Evolutionary conservation across 2,113 vertebrate genomes (phyloP), one percentile per base, ranked within the genome.

Genomic region (Cryptotis parvus): DNA sequence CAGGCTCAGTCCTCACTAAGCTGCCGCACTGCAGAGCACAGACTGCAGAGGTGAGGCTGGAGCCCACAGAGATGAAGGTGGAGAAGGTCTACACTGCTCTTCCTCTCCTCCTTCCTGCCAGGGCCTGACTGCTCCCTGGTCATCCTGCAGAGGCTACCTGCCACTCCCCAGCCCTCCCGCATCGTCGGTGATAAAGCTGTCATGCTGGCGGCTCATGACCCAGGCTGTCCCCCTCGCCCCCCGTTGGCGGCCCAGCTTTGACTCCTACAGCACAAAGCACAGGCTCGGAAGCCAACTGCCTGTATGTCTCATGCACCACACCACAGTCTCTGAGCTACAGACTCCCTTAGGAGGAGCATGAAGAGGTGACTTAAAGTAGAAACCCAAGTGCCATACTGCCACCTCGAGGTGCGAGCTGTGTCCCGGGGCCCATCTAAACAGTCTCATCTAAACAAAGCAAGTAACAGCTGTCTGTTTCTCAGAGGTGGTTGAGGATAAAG

Each of bases 1-100:
- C 58, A 84, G 43, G 86, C 69, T 69, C 39, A n/a, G 45, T 31
- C 43, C 22, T 69, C 31, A 1, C 2, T 31, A 49, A 24, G 45
- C 82, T 16, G 41, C 29, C 65, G 24, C 11, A 79, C 33, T 89
- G 69, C 63, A 55, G 66, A 74, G 41, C 79, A 61, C 14, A 72
- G 37, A 78, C 4, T 69, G 9, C n/a, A 92, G 85, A 91, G 39
- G 58, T 35, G n/a, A n/a, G 77, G 68, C 79, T 43, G 81, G 73
- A 49, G 12, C 14, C 24, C 35, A 33, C 43, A 77, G 11, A 91
- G 33, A 69, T 78, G 43, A 79, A 24, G 22, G 41, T 52, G 43
- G 27, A 9, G 66, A 43, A 65, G 70, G 33, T 35, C 39, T 37
- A 9, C 20, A 26, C 31, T 35, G 6, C 26, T 27, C 70, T 63